phyloP scores from a whole-genome alignment of 2,113 vertebrate genomes.

The Onychorhynchus coronatus region DNA sequence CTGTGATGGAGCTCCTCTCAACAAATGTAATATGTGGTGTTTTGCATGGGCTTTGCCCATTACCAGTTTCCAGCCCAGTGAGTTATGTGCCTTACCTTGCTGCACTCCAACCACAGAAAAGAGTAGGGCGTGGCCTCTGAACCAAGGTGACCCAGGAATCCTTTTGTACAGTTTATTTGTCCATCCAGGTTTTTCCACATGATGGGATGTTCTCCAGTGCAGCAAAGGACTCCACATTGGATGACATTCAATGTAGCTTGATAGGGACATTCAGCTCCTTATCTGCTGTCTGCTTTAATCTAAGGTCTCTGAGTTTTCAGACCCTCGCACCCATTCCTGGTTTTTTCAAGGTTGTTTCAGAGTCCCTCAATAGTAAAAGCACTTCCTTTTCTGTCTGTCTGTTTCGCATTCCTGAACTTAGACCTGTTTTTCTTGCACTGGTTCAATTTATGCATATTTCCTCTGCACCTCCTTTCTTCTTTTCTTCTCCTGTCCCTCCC shows the following conservation, averaged over 20 bases:
- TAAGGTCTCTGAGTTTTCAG: not conserved
- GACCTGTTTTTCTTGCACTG: not conserved
- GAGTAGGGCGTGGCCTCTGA: not conserved
- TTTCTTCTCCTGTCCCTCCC: not conserved
- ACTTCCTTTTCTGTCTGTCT: not conserved
- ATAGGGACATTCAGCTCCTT: not conserved
- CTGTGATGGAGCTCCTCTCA: fast-evolving
- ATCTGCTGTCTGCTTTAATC: not conserved
- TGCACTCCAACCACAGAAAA: not conserved
- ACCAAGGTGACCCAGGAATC: not conserved
- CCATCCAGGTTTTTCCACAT: not conserved
- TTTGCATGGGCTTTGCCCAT: not conserved
- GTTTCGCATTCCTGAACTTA: not conserved
- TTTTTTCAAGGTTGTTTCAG: not conserved
- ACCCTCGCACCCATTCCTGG: not conserved
- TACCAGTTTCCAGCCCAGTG: not conserved
- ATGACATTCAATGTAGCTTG: not conserved
- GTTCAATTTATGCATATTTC: not conserved
- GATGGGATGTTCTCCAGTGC: not conserved
- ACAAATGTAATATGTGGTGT: not conserved
- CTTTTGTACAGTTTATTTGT: not conserved
- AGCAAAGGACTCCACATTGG: not conserved
- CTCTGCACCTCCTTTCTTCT: not conserved
- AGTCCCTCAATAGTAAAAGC: not conserved
- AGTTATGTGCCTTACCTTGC: not conserved